phyloP scores from a whole-genome alignment of 2,888 invertebrate species.

The Cryptocephalus moraei region DNA sequence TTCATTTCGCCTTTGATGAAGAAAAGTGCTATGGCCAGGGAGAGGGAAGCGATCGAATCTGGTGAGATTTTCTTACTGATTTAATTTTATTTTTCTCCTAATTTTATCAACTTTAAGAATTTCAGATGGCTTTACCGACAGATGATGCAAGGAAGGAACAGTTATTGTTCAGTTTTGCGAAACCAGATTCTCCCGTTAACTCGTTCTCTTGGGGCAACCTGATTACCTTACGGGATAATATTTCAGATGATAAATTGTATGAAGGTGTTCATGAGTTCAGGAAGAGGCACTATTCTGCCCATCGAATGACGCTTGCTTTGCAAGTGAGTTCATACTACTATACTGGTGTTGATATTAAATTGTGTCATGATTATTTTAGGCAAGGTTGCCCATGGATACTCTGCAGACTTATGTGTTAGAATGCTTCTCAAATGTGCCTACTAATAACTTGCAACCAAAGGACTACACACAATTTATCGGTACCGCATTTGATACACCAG shows the following conservation, averaged over 20 bases:
- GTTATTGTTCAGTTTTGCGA: conserved; percentile 59
- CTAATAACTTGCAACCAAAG: conserved; percentile 51
- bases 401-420: conserved; percentile 54
- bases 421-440: conserved; percentile 60
- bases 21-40: conserved; percentile 74
- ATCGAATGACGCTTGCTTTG: conserved; percentile 78
- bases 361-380: conserved; percentile 26
- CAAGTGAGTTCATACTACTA: conserved; percentile 44
- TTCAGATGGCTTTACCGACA: conserved; percentile 66
- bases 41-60: conserved; percentile 80
- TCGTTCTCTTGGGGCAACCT: conserved; percentile 84
- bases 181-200: conserved; percentile 58
- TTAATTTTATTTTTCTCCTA: not conserved
- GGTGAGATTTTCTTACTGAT: conserved; percentile 38
- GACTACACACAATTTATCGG: conserved; percentile 48
- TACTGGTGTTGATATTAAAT: not conserved
- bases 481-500: conserved; percentile 48
- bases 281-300: conserved; percentile 70
- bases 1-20: conserved; percentile 80
- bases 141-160: conserved; percentile 70
- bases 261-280: conserved; percentile 63
- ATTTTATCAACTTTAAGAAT: conserved; percentile 46
- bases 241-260: conserved; percentile 58
- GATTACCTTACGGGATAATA: conserved; percentile 56
- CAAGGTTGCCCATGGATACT: conserved; percentile 50